A percentile compares a stretch with the other conserved stretches of the same genome.
Evolutionary conservation across 1,140 invertebrate species (phyloP).

Genomic region (Danaus melanippus): DNA sequence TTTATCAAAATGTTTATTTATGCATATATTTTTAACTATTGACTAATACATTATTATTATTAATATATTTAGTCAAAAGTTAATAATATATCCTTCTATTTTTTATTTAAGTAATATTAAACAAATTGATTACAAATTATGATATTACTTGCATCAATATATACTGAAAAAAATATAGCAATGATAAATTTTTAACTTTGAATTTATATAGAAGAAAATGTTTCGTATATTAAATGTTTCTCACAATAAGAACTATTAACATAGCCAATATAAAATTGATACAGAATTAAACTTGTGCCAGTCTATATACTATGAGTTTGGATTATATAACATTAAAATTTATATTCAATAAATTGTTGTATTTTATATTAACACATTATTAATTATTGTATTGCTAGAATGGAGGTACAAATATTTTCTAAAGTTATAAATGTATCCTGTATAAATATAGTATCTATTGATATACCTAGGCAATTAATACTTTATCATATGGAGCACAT

Average conservation of each 20-base stretch:
- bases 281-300: no score
- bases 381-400: slow-evolving; percentile 27
- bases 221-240: no score
- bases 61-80: background rate
- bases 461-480: slow-evolving; percentile 24
- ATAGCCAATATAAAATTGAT: no score
- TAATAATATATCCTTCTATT: slow-evolving; percentile 9
- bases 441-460: slow-evolving; percentile 40
- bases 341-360: slow-evolving; percentile 14
- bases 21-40: no score
- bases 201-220: background rate
- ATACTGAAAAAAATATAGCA: slow-evolving; percentile 38
- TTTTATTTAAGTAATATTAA: slow-evolving; percentile 3
- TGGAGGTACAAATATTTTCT: slow-evolving; percentile 29
- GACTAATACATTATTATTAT: no score
- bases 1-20: no score
- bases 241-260: no score
- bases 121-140: slow-evolving; percentile 13
- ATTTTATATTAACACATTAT: slow-evolving; percentile 25
- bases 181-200: slow-evolving; percentile 30
- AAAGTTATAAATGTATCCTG: slow-evolving; percentile 32
- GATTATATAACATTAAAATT: slow-evolving; percentile 15
- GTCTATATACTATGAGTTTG: slow-evolving; percentile 14
- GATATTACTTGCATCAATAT: slow-evolving; percentile 26
- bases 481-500: slow-evolving; percentile 18